Evolutionary conservation across 35 echinoderm and acorn worm genomes (phyloP).

Genomic region (Strongylocentrotus purpuratus): DNA sequence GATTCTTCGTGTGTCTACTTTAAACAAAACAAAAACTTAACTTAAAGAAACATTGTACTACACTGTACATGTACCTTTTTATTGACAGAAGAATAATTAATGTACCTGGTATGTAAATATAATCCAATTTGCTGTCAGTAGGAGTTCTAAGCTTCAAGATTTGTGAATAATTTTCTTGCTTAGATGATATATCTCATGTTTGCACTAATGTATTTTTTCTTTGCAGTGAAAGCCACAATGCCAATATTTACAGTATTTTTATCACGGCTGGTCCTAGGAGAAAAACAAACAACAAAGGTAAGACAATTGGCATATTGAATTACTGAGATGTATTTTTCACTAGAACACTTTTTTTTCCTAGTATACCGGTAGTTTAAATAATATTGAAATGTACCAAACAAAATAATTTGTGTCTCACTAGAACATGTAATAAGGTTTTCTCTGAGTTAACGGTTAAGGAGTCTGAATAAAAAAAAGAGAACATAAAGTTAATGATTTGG

Average conservation of each 20-base stretch:
- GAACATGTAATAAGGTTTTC: no score
- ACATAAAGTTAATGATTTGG: no score
- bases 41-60: no score
- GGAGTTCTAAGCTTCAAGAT: not conserved
- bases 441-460: not conserved
- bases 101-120: not conserved
- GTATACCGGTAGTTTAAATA: no score
- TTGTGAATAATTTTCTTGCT: not conserved
- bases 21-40: no score
- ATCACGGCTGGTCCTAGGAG: conserved; percentile 89
- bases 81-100: no score
- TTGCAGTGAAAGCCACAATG: conserved; percentile 98
- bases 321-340: not conserved
- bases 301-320: not conserved
- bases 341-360: not conserved
- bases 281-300: conserved; percentile 96
- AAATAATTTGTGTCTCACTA: not conserved
- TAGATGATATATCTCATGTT: not conserved
- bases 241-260: conserved; percentile 98
- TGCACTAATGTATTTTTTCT: conserved; percentile 22
- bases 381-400: not conserved
- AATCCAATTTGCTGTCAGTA: not conserved
- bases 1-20: no score
- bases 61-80: no score
- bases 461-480: no score